Evolutionary conservation across 2,797 vertebrate species (phyloP).

Genomic region (Ptychadena robeensis): DNA sequence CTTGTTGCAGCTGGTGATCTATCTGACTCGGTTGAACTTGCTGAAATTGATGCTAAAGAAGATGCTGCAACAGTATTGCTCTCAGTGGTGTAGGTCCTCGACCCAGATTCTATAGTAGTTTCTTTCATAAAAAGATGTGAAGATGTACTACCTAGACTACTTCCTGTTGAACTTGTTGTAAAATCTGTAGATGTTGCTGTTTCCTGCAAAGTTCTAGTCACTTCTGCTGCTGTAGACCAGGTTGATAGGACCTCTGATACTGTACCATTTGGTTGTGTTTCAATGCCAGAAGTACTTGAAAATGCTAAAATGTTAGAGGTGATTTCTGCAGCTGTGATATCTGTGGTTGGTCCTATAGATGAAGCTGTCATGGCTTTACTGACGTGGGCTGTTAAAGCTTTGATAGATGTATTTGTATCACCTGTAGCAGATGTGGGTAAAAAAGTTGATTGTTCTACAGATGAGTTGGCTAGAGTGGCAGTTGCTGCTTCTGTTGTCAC

Average conservation of each 20-base stretch:
- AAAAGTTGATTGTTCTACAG: neutral
- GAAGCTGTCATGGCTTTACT: neutral
- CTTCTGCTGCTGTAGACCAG: neutral
- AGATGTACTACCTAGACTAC: no score
- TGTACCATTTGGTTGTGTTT: no score
- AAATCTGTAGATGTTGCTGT: neutral
- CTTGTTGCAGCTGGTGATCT: neutral
- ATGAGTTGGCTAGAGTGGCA: neutral
- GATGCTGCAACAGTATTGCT: neutral
- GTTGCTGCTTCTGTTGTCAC: no score
- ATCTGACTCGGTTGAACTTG: neutral
- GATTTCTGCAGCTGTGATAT: no score
- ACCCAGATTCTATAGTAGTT: no score
- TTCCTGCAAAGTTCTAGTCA: neutral
- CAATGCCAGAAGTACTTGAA: no score
- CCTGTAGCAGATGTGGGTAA: neutral
- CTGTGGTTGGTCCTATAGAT: neutral
- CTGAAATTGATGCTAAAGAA: neutral
- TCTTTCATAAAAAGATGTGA: no score
- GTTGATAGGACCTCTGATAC: no score
- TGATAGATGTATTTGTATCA: neutral
- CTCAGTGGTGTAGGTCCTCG: neutral
- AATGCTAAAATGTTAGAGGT: no score
- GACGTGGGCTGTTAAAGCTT: neutral
- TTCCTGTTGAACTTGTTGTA: neutral